phyloP scores from a whole-genome alignment of 2,888 invertebrate species.

The Salticus scenicus region DNA sequence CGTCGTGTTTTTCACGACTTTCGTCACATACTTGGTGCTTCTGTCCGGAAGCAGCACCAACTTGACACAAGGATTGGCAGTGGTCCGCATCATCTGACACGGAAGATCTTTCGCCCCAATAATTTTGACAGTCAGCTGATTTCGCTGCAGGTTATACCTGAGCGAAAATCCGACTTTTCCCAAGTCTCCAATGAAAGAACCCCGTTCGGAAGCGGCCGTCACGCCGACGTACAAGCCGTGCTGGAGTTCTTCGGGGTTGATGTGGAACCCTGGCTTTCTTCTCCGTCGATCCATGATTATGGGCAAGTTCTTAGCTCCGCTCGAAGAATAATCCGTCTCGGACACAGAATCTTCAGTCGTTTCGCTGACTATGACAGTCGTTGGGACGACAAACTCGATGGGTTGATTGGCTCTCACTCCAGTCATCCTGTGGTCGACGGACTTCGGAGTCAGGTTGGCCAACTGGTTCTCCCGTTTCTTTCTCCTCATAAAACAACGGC shows the following conservation, averaged over 20 bases:
- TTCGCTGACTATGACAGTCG: constrained; percentile 50
- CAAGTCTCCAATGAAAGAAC: constrained; percentile 41
- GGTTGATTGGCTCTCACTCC: constrained; percentile 69
- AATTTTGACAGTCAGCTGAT: constrained; percentile 67
- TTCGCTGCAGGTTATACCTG: constrained; percentile 60
- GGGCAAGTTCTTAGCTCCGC: constrained; percentile 39
- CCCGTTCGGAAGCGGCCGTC: constrained; percentile 23
- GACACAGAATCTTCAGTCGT: constrained; percentile 71
- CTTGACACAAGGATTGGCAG: constrained; percentile 75
- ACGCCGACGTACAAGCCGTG: constrained; percentile 66
- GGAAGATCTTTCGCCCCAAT: constrained; percentile 67
- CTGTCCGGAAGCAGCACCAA: constrained; percentile 75
- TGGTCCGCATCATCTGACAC: constrained; percentile 72
- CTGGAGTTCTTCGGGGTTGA: constrained; percentile 66
- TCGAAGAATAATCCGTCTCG: constrained; percentile 65
- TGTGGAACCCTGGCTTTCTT: constrained; percentile 40
- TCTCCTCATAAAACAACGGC: constrained; percentile 42
- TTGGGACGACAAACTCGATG: constrained; percentile 71
- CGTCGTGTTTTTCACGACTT: constrained; percentile 74
- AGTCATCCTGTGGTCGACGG: constrained; percentile 33
- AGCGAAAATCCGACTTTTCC: constrained; percentile 70
- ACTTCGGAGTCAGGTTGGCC: constrained; percentile 51
- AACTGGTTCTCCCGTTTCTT: constrained; percentile 49
- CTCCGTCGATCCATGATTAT: constrained; percentile 32
- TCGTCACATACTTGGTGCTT: constrained; percentile 73